Base-by-base conservation (phyloP, 2,113 vertebrate species). In the Tretioscincus oriximinensis region DNA sequence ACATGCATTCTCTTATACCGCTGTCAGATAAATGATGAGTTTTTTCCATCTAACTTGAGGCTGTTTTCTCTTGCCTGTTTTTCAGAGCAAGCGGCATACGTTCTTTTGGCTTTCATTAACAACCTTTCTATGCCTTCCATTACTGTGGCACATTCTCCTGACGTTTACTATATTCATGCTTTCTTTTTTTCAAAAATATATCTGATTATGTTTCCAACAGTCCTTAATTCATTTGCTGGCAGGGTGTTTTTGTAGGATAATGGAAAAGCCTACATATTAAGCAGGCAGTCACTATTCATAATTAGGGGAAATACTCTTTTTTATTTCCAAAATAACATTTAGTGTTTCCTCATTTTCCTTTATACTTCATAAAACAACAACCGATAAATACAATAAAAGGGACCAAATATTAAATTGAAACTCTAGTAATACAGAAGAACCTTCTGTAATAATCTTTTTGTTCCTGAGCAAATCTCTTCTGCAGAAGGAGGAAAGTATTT, bases 1-100 rank as follows among this genome's bases (percentile, higher is more conserved):
- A 74, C 0, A 0, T 83, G 72, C 29, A 82, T 35, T 86, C 89
- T 78, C n/a, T 41, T 82, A 60, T 82, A 76, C 51, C 41, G 45
- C 18, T 71, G 77, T 21, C 21, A 28, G 20, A 60, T 73, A 70
- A 69, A 77, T 24, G 26, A 11, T 3, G 41, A 4, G 35, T 41
- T 82, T 81, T 41, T 82, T 81, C 66, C 49, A 64, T 61, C 49
- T 41, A 66, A 80, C 22, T 29, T 87, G 69, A 63, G 11, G 58
- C 14, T 22, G 45, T 11, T 31, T 45, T 45, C 75, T 58, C 26
- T 26, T 68, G 65, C 65, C 24, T 66, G 14, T 51, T 77, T 77
- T 67, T 18, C 58, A 63, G 31, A 24, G 41, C 26, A 64, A 76
- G 31, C 22, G 12, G 29, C 58, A 80, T 22, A 26, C 45, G 1